Evolutionary conservation across 2,888 invertebrate genomes (phyloP).

Genomic region (Endotricha flammealis): DNA sequence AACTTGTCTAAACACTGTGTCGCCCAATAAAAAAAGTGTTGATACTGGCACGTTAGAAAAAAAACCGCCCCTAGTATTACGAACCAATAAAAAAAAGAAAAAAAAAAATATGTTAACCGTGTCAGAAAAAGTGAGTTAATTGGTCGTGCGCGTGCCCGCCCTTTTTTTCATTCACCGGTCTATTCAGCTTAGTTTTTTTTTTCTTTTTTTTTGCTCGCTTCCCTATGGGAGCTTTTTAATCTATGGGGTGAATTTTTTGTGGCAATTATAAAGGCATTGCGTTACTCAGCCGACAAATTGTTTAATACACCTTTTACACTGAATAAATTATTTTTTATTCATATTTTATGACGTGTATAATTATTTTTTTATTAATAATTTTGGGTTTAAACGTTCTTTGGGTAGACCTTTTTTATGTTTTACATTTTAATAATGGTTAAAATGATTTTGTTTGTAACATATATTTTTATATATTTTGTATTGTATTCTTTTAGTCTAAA

Average conservation of each 20-base stretch:
- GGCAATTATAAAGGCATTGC: conserved; percentile 46
- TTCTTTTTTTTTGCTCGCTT: conserved; percentile 29
- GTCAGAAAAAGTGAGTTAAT: conserved; percentile 61
- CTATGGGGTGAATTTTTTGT: conserved; percentile 68
- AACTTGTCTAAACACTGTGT: conserved; percentile 55
- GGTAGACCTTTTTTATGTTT: no score
- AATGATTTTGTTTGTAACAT: no score
- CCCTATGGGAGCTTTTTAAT: conserved; percentile 6
- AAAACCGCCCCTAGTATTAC: conserved; percentile 61
- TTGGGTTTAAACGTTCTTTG: conserved; percentile 10
- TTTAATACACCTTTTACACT: conserved; percentile 50
- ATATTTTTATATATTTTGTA: no score
- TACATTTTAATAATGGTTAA: no score
- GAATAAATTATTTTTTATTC: conserved; percentile 20
- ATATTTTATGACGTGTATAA: conserved; percentile 7
- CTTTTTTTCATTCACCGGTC: conserved; percentile 31
- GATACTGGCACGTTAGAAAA: conserved; percentile 37
- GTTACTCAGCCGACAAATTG: conserved; percentile 48
- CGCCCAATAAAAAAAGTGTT: conserved; percentile 47
- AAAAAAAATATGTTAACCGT: conserved; percentile 44
- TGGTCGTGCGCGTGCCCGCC: conserved; percentile 68
- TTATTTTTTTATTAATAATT: conserved; percentile 7
- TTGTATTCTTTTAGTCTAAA: no score
- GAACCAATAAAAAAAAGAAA: conserved; percentile 61
- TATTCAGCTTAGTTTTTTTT: conserved; percentile 26